Evolutionary conservation across 2,113 vertebrate species (phyloP), one percentile per base, ranked within the genome.

Genomic region (Paralichthys olivaceus): DNA sequence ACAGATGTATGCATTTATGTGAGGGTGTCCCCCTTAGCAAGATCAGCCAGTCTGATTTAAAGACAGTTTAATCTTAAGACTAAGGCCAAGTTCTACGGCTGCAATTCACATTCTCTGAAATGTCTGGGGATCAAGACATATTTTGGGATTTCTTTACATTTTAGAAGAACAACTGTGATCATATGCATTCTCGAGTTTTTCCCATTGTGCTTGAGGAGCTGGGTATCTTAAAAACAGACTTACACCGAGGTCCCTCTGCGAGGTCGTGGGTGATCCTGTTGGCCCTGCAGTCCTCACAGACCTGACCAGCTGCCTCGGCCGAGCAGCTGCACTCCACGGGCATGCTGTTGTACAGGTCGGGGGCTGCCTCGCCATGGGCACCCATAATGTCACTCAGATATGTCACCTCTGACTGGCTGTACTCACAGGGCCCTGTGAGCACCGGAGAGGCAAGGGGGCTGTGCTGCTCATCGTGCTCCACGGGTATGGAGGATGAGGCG

Each of bases 391-490:
- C 26, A 19, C 78, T 82, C 75, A 88, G 47, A 37, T 92, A 95
- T 0, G 84, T 93, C 43, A 94, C 89, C 82, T 95, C 92, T 57
- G 95, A 95, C 65, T 90, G 89, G 65, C 91, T 92, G 29, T 71
- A 92, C 23, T 95, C 90, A 14, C 90, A 90, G 15, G 85, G 87
- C 6, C 60, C 12, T 14, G 22, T 59, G 86, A 9, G 67, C 14
- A 15, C 26, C 1, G 47, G 13, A 9, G 59, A 23, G 9, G 20
- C 28, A 3, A 47, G 29, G 20, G 25, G n/a, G 58, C 22, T 17
- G 79, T 74, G 75, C 57, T 72, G 83, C 84, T 94, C 93, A 26
- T 92, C 94, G 13, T 92, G 91, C 91, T 94, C 95, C 74, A 87
- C 79, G 0, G 87, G 88, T 25, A 93, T n/a, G 62, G 62, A 75